A percentile compares a stretch with the other conserved stretches of the same genome.
These are phyloP conservation scores for Buceros bicornis DNA, from an alignment of 2,797 vertebrate species.

Conservation along the genomic window DNA sequence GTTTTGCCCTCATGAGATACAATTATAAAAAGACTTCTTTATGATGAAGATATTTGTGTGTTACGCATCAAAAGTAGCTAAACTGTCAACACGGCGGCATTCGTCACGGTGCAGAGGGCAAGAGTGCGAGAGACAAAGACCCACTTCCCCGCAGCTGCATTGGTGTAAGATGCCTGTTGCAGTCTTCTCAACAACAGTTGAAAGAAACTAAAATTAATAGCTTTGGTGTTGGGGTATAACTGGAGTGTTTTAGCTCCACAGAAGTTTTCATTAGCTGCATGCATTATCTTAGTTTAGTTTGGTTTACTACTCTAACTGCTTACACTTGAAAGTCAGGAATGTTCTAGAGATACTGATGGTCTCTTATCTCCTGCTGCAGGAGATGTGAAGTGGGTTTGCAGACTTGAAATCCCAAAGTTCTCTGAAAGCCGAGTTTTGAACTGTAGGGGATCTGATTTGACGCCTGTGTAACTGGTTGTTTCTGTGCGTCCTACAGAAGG, in stretches of 20 bases:
- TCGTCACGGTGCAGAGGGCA: slow-evolving; percentile 32
- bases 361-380: neutral
- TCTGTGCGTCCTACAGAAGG: neutral
- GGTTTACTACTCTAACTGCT: neutral
- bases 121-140: neutral
- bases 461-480: fast-evolving
- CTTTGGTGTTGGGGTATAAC: neutral
- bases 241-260: neutral
- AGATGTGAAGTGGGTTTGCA: neutral
- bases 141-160: neutral
- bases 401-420: neutral
- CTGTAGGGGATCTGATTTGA: neutral
- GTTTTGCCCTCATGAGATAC: neutral
- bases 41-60: slow-evolving; percentile 4
- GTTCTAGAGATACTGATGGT: neutral
- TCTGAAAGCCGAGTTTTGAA: neutral
- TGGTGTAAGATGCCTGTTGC: neutral
- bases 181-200: slow-evolving; percentile 5
- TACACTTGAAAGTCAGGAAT: neutral
- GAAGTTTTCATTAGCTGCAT: neutral
- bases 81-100: neutral
- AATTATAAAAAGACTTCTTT: neutral
- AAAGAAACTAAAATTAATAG: slow-evolving; percentile 11
- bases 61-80: slow-evolving; percentile 3
- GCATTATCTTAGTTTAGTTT: neutral